Base-by-base conservation (phyloP, 2,797 vertebrate species). In the Lagocephalus sceleratus region DNA sequence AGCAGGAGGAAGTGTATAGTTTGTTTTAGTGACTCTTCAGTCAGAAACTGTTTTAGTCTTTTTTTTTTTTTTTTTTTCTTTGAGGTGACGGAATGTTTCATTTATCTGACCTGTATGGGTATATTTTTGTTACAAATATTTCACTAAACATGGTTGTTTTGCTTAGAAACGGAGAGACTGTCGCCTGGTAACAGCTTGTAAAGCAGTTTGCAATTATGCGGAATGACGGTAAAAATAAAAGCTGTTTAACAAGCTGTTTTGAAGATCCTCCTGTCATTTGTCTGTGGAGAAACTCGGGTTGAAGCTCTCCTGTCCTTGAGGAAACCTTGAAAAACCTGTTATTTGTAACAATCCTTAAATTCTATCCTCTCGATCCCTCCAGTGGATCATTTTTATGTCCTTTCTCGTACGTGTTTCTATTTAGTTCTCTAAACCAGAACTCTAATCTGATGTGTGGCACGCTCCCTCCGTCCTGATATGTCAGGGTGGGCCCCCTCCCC, bases 211-310 rank as follows among this genome's bases (percentile, higher is more conserved):
- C 55, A 16, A 63, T 63, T 25, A 57, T 73, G 22, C 53, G 35
- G 54, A 68, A 76, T 60, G 42, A 72, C 22, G 73, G 49, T 66
- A 66, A 47, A 61, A 82, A 76, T 82, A 73, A 84, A 85, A 56
- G 5, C 6, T 0, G 35, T 72, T 59, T 57, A 66, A 62, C 62
- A 68, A 57, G 17, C 16, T 46, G 10, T 10, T 25, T n/a, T 25
- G 23, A 5, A 7, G 23, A 25, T 25, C 7, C 4, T 25, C 23
- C 7, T 25, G 23, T 25, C 23, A 25, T 25, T 25, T 25, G 23
- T 25, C 4, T 25, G 23, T 4, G 23, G 23, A 25, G 23, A 5
- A 7, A 25, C 7, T 25, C 23, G 7, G 23, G 7, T 2, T 25
- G 23, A 25, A 25, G 23, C 23, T 25, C 23, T 25, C 23, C 7